Evolutionary conservation across 2,888 invertebrate species (phyloP).

Genomic region (Phengaris alcon): DNA sequence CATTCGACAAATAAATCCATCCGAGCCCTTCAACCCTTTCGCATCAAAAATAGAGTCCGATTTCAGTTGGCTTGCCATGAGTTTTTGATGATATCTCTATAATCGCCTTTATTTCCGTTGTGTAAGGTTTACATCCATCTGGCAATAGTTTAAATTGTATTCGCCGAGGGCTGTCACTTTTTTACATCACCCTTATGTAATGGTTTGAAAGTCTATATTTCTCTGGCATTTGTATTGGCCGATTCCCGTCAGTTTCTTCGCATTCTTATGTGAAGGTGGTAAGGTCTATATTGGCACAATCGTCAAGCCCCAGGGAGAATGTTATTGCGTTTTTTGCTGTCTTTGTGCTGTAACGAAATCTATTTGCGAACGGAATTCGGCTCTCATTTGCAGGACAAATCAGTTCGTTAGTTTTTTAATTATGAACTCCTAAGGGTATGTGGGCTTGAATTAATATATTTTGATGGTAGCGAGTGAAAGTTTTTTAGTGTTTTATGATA

Average conservation of each 20-base stretch:
- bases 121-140: background rate
- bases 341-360: conserved; percentile 45
- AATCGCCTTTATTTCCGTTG: background rate
- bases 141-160: background rate
- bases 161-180: background rate
- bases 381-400: conserved; percentile 38
- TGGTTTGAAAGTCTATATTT: background rate
- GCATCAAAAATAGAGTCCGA: conserved; percentile 9
- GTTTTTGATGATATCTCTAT: background rate
- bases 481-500: background rate
- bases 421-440: conserved; percentile 10
- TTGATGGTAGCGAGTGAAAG: conserved; percentile 4
- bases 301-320: background rate
- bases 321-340: conserved; percentile 32
- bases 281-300: background rate
- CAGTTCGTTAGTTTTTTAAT: conserved; percentile 32
- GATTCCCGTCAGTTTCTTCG: background rate
- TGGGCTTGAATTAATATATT: conserved; percentile 15
- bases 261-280: background rate
- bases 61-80: background rate
- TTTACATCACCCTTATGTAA: background rate
- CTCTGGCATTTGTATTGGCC: background rate
- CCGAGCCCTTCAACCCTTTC: conserved; percentile 14
- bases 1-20: conserved; percentile 29
- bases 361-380: conserved; percentile 45